Conservation (phyloP, 2,888 invertebrate species). For the Sericinus montela region DNA sequence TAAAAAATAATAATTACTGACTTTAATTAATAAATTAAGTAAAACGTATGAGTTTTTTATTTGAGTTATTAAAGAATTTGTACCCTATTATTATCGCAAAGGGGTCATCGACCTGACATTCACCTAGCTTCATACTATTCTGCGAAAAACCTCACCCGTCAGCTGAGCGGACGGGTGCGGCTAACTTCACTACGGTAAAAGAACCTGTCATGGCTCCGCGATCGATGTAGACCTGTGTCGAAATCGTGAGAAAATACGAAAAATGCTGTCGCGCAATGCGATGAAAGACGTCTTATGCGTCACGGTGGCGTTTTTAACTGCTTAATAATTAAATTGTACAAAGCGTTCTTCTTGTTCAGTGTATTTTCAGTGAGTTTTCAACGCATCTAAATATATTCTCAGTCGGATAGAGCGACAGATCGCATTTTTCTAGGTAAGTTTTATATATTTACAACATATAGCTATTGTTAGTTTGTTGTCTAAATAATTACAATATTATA, state of each 20-base stretch:
- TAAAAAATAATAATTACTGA: too few species aligned
- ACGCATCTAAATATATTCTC: slow-evolving; percentile 72
- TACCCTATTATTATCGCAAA: slow-evolving; percentile 22
- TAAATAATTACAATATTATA: slow-evolving; percentile 27
- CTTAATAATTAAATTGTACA: slow-evolving; percentile 48
- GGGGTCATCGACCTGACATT: slow-evolving; percentile 47
- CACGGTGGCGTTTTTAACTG: slow-evolving; percentile 34
- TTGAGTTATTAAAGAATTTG: too few species aligned
- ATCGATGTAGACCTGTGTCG: slow-evolving; percentile 64
- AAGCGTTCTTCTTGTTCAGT: slow-evolving; percentile 49
- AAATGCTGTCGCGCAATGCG: slow-evolving; percentile 59
- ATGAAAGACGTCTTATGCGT: slow-evolving; percentile 37
- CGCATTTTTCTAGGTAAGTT: slow-evolving; percentile 68
- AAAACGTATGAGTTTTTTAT: too few species aligned
- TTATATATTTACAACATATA: slow-evolving; percentile 38
- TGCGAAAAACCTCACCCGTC: slow-evolving; percentile 62
- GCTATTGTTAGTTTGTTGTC: slow-evolving; percentile 29
- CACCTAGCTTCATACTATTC: slow-evolving; percentile 48
- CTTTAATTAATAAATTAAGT: too few species aligned
- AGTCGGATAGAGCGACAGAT: slow-evolving; percentile 56
- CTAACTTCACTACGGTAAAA: slow-evolving; percentile 64
- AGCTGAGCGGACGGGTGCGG: slow-evolving; percentile 67
- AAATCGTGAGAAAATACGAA: slow-evolving; percentile 66
- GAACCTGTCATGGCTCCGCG: slow-evolving; percentile 73
- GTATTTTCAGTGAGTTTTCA: slow-evolving; percentile 67